These are phyloP conservation scores for Dryoscopus gambensis DNA, from an alignment of 2,113 vertebrate genomes.

Conservation along the genomic window DNA sequence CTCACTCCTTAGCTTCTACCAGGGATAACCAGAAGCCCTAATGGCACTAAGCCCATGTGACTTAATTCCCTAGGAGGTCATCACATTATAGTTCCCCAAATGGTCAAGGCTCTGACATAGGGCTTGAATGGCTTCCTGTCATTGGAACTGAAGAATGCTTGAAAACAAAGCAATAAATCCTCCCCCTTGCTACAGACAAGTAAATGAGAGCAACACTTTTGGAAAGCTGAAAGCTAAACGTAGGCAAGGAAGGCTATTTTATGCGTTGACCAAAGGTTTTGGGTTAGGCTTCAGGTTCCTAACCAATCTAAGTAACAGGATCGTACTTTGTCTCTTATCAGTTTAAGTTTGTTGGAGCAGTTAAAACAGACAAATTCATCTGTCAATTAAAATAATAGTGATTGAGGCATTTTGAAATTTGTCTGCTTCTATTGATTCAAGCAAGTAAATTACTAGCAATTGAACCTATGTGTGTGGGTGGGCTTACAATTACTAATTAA, in stretches of 20 bases:
- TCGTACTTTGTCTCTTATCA: background rate
- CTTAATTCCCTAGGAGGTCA: background rate
- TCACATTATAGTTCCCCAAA: background rate
- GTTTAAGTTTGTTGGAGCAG: background rate
- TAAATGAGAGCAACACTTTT: background rate
- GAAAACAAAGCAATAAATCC: background rate
- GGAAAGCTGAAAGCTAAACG: background rate
- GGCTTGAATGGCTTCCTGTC: background rate
- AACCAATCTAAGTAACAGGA: background rate
- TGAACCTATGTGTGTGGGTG: background rate
- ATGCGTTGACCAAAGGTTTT: background rate
- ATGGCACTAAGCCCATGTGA: background rate
- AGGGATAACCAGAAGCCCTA: background rate
- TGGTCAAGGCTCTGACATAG: background rate
- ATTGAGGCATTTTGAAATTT: background rate
- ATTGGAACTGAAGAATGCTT: background rate
- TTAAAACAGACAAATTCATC: background rate
- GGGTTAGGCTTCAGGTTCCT: background rate
- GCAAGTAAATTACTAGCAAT: background rate
- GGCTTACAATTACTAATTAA: slow-evolving; percentile 6
- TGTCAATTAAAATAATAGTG: background rate
- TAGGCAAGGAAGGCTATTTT: background rate
- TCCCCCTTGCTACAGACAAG: background rate
- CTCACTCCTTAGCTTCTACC: background rate
- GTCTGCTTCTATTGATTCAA: background rate